Percentiles rank a stretch among this genome's conserved stretches.
Evolutionary conservation across 2,113 vertebrate genomes (phyloP).

Genomic region (Erythrolamprus reginae): DNA sequence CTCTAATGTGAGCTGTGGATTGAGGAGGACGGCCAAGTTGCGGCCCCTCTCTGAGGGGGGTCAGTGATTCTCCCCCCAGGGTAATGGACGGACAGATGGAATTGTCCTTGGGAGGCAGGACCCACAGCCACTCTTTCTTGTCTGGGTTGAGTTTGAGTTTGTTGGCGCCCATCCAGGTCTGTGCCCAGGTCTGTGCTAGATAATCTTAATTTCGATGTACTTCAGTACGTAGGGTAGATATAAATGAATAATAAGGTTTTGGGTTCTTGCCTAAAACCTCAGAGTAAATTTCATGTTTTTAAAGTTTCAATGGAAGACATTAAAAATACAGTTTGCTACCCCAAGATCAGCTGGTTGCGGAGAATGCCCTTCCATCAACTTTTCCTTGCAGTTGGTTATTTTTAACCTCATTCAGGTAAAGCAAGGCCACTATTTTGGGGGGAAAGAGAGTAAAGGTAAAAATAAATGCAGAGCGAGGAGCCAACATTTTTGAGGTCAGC

Average conservation of each 20-base stretch:
- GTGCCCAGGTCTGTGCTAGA: background rate
- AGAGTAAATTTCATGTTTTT: background rate
- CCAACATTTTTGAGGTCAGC: conserved; percentile 26
- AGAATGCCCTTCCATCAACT: conserved; percentile 36
- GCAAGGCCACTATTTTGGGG: conserved; percentile 25
- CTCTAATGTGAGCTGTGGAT: too few relatives aligned
- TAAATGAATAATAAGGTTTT: background rate
- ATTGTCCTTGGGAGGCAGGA: too few relatives aligned
- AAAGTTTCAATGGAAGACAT: background rate
- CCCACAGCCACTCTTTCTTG: too few relatives aligned
- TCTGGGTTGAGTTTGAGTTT: too few relatives aligned
- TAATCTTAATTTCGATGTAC: background rate
- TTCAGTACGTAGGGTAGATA: background rate
- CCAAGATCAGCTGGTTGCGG: background rate
- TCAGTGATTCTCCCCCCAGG: too few relatives aligned
- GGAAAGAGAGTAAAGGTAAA: conserved; percentile 42
- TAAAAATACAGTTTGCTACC: background rate
- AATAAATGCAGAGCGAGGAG: conserved; percentile 53
- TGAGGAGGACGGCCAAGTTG: too few relatives aligned
- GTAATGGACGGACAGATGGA: too few relatives aligned
- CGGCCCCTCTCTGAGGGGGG: too few relatives aligned
- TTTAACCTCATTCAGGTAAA: conserved; percentile 59
- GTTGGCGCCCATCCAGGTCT: too few relatives aligned
- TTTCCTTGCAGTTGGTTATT: conserved; percentile 46
- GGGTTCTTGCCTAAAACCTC: background rate